phyloP scores from a whole-genome alignment of 2,113 vertebrate species.

The Psittacus erithacus region DNA sequence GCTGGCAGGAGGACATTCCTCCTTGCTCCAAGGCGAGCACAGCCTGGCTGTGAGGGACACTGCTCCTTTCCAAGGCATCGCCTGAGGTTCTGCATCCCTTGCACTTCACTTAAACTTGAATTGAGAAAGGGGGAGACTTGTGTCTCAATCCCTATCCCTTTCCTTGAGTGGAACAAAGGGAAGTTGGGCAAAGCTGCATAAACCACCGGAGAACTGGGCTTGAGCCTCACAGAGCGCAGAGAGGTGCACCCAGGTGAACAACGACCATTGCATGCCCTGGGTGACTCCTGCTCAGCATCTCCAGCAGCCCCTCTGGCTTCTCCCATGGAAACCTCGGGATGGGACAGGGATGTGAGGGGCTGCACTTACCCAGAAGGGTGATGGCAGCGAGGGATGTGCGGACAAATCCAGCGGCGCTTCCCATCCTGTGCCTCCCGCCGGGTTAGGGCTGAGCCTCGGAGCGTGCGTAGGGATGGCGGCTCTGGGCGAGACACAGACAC shows the following conservation, averaged over 20 bases:
- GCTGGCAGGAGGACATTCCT: neutral
- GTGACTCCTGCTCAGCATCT: neutral
- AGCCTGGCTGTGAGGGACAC: neutral
- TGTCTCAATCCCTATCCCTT: rapidly evolving
- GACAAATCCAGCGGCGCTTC: neutral
- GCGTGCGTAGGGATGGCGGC: neutral
- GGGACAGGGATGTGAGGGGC: neutral
- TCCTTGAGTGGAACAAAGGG: neutral
- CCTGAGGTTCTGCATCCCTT: neutral
- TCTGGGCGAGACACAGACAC: neutral
- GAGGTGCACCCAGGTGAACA: rapidly evolving
- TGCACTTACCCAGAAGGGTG: conserved; percentile 71
- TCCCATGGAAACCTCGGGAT: neutral
- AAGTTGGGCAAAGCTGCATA: rapidly evolving
- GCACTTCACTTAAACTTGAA: neutral
- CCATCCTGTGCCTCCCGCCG: conserved; percentile 20
- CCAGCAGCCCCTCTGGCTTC: neutral
- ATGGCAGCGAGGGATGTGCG: neutral
- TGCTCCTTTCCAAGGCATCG: neutral
- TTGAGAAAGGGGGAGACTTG: rapidly evolving
- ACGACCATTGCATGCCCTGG: rapidly evolving
- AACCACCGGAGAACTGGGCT: rapidly evolving
- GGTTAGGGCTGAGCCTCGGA: neutral
- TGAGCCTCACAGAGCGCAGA: rapidly evolving
- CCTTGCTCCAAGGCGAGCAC: neutral